phyloP scores from a whole-genome alignment of 2,113 vertebrate species.

The Piaya cayana region DNA sequence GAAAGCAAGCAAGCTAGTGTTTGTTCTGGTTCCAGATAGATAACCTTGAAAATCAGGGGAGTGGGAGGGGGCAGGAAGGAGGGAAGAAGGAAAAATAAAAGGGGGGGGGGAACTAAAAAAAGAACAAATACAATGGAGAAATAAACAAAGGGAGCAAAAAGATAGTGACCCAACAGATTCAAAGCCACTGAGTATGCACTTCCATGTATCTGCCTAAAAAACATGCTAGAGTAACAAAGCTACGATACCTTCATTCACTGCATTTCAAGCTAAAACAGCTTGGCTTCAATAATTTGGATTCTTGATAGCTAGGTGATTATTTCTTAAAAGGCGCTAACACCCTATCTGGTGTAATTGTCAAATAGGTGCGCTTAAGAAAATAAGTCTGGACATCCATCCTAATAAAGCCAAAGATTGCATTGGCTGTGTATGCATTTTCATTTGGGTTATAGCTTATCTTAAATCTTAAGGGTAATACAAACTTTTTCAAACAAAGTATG shows the following conservation, averaged over 20 bases:
- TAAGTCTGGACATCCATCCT: neutral
- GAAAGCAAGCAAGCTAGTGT: neutral
- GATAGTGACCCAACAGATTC: neutral
- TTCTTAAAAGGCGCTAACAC: neutral
- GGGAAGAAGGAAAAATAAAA: neutral
- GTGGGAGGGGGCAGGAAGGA: neutral
- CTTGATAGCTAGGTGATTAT: neutral
- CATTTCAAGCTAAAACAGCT: neutral
- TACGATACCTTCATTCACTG: neutral
- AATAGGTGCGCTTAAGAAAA: neutral
- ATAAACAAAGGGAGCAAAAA: neutral
- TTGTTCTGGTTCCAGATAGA: neutral
- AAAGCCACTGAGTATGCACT: neutral
- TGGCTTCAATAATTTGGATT: neutral
- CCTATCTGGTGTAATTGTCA: neutral
- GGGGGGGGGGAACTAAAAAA: neutral
- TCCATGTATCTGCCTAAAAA: neutral
- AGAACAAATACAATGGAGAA: neutral
- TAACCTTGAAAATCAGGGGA: neutral
- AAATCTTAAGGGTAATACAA: neutral
- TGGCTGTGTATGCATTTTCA: neutral
- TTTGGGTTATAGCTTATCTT: neutral
- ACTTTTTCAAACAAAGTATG: neutral
- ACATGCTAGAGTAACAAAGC: neutral
- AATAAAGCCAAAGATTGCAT: neutral